Percentiles rank a stretch among this genome's conserved stretches.
Conservation (phyloP, 2,888 invertebrate species). For the Drosophila multiciliata region DNA sequence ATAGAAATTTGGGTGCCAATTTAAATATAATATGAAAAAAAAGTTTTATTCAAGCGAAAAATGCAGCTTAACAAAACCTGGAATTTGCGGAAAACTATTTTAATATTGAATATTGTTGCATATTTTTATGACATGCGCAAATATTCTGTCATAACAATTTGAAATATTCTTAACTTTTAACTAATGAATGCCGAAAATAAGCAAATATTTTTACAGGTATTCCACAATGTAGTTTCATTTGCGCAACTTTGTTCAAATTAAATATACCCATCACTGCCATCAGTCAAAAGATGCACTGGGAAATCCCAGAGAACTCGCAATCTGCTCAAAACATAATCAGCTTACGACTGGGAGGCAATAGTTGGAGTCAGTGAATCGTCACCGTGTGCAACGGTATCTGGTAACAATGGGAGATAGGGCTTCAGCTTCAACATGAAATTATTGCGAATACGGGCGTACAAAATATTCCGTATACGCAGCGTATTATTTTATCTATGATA, state of each 20-base stretch:
- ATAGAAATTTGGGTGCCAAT: background rate
- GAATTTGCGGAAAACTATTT: background rate
- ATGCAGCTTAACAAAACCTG: background rate
- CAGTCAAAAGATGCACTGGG: background rate
- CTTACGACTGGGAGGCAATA: slow-evolving; percentile 49
- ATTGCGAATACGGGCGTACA: background rate
- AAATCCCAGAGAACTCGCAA: slow-evolving; percentile 41
- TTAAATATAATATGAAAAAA: background rate
- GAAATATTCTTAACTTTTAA: background rate
- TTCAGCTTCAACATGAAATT: background rate
- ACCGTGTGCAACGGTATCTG: slow-evolving; percentile 11
- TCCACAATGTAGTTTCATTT: background rate
- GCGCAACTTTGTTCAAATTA: background rate
- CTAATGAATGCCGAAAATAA: slow-evolving; percentile 1
- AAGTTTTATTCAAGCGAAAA: background rate
- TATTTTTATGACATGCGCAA: background rate
- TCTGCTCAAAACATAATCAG: slow-evolving; percentile 62
- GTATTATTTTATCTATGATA: slow-evolving; percentile 29
- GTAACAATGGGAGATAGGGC: slow-evolving; percentile 7
- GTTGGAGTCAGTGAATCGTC: slow-evolving; percentile 4
- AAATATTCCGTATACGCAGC: slow-evolving; percentile 58
- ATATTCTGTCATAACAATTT: background rate
- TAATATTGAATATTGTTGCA: background rate
- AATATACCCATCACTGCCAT: background rate
- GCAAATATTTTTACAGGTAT: slow-evolving; percentile 10